Evolutionary conservation across 2,888 invertebrate species (phyloP).

Genomic region (Azorinus chamasolen): DNA sequence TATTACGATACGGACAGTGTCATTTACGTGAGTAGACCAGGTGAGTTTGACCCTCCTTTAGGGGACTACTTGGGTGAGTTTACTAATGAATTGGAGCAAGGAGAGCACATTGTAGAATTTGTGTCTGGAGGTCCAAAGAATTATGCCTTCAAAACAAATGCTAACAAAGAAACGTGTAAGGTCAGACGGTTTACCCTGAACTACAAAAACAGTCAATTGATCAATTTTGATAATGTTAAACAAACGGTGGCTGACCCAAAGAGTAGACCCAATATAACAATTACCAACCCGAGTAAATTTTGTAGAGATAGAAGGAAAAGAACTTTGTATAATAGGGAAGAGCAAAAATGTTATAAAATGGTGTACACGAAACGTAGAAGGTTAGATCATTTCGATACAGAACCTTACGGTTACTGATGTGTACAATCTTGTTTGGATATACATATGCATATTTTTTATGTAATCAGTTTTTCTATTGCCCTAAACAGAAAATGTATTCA

Average conservation of each 20-base stretch:
- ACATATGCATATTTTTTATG: too few relatives aligned
- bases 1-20: constrained; percentile 83
- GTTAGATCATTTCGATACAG: constrained; percentile 26
- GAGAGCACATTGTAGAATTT: constrained; percentile 50
- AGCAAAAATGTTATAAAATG: constrained; percentile 81
- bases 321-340: background rate
- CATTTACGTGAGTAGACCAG: constrained; percentile 70
- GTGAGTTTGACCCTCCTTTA: constrained; percentile 18
- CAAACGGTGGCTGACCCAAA: background rate
- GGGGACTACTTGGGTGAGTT: constrained; percentile 61
- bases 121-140: constrained; percentile 83
- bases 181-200: constrained; percentile 71
- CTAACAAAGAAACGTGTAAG: constrained; percentile 64
- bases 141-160: constrained; percentile 75
- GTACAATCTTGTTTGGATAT: too few relatives aligned
- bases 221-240: constrained; percentile 67
- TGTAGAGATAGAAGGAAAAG: constrained; percentile 89
- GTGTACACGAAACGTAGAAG: constrained; percentile 43
- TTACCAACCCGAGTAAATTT: constrained; percentile 27
- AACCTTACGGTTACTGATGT: constrained; percentile 47
- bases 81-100: constrained; percentile 10
- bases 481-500: too few relatives aligned
- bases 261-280: background rate
- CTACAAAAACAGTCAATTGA: constrained; percentile 35
- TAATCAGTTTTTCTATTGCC: too few relatives aligned